These are phyloP conservation scores for Catocala fraxini DNA, from an alignment of 2,888 invertebrate genomes.

Conservation along the genomic window DNA sequence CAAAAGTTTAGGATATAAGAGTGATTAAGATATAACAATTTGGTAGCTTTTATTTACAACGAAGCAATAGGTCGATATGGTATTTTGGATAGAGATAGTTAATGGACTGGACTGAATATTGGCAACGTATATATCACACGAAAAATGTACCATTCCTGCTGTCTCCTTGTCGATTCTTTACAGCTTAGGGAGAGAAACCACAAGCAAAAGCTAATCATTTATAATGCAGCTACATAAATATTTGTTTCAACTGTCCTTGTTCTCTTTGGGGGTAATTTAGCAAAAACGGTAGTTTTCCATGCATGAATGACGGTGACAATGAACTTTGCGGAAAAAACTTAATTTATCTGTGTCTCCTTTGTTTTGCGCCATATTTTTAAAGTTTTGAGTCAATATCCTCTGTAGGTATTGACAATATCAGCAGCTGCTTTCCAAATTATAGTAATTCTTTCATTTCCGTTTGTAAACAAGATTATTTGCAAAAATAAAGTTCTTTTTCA, in stretches of 20 bases:
- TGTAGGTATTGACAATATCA: not conserved
- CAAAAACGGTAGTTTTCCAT: conserved; percentile 24
- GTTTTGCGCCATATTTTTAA: conserved; percentile 5
- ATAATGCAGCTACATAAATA: not conserved
- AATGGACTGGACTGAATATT: no score
- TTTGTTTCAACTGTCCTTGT: not conserved
- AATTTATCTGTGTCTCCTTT: conserved; percentile 30
- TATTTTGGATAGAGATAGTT: no score
- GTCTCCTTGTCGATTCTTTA: no score
- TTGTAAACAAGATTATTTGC: not conserved
- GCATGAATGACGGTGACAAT: conserved; percentile 51
- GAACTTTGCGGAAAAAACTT: conserved; percentile 40
- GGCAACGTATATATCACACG: no score
- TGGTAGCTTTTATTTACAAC: no score
- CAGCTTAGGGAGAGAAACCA: no score
- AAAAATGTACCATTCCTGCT: no score
- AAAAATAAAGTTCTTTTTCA: no score
- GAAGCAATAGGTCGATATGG: no score
- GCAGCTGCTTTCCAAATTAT: not conserved
- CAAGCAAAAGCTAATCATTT: no score
- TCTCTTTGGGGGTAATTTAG: conserved; percentile 2
- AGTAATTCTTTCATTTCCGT: not conserved
- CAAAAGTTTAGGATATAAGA: no score
- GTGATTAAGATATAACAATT: no score
- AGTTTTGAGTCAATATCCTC: conserved; percentile 1